phyloP scores from a whole-genome alignment of 2,797 vertebrate species.

The Oreortyx pictus region DNA sequence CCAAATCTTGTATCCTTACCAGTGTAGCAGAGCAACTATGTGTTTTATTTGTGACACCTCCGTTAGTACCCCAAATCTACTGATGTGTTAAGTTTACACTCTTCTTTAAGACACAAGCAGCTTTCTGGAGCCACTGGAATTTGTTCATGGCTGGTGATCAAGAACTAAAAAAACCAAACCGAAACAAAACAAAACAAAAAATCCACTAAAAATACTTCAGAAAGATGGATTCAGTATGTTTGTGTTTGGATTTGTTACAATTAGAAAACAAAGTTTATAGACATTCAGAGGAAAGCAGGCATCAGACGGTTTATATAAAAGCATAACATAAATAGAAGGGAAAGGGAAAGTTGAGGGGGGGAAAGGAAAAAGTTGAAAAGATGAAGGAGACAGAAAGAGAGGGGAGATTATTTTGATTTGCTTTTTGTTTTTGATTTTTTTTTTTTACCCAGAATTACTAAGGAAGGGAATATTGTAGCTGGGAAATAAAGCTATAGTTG shows the following conservation, averaged over 20 bases:
- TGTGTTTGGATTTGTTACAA: conserved; percentile 32
- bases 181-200: conserved; percentile 49
- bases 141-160: conserved; percentile 55
- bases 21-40: conserved; percentile 67
- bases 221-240: conserved; percentile 38
- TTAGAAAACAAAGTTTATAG: conserved; percentile 17
- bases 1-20: conserved; percentile 70
- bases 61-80: conserved; percentile 74
- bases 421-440: not conserved
- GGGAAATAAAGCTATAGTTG: not conserved
- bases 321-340: not conserved
- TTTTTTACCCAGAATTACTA: not conserved
- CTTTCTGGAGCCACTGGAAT: conserved; percentile 65
- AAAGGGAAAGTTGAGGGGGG: not conserved
- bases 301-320: not conserved
- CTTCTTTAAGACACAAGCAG: conserved; percentile 67
- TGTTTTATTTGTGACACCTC: conserved; percentile 69
- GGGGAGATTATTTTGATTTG: not conserved
- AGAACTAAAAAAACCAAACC: conserved; percentile 49
- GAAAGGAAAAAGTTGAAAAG: not conserved
- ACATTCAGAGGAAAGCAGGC: conserved; percentile 21
- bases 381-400: not conserved
- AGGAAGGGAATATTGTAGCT: not conserved
- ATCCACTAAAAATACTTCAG: conserved; percentile 51
- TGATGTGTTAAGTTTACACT: conserved; percentile 75